phyloP scores from a whole-genome alignment of 2,888 invertebrate genomes.

The Malthinus flaveolus region DNA sequence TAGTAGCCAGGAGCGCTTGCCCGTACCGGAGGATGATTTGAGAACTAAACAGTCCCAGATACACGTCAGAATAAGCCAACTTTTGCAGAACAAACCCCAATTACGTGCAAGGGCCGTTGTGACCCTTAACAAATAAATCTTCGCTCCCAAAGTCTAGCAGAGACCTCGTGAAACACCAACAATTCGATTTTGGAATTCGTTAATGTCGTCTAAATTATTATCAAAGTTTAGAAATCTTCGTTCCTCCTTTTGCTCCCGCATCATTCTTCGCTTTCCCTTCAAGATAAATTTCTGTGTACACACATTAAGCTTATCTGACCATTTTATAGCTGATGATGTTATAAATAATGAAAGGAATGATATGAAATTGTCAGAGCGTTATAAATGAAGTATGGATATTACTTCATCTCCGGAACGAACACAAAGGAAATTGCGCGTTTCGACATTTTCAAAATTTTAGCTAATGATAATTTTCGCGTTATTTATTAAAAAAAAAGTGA shows the following conservation, averaged over 20 bases:
- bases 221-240: no score
- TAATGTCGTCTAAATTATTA: neutral
- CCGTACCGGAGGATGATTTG: no score
- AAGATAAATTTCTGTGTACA: conserved; percentile 14
- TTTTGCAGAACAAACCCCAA: no score
- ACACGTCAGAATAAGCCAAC: no score
- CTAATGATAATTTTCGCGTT: neutral
- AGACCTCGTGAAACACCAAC: neutral
- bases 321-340: conserved; percentile 26
- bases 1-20: no score
- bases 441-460: conserved; percentile 6
- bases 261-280: neutral
- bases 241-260: neutral
- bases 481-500: neutral
- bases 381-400: conserved; percentile 25
- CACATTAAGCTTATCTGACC: conserved; percentile 24
- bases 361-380: conserved; percentile 26
- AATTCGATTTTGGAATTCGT: no score
- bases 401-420: conserved; percentile 22
- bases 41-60: no score
- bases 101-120: no score
- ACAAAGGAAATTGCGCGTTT: conserved; percentile 14
- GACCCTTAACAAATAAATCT: no score
- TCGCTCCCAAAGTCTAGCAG: no score
- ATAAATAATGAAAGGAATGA: conserved; percentile 31